Conservation (phyloP, 2,888 invertebrate genomes). For the Cephalotes varians region DNA sequence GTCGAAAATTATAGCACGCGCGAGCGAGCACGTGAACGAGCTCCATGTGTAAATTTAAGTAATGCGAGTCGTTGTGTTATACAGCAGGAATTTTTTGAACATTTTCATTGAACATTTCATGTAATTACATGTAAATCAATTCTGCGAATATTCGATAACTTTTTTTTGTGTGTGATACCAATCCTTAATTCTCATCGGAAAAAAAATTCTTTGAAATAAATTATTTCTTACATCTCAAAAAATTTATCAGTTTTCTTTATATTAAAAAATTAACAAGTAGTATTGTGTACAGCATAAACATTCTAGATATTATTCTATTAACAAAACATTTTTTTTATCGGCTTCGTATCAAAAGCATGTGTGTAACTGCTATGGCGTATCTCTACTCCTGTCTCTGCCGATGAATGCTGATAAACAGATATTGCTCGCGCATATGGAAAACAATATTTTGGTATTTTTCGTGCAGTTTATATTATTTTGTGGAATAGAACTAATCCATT, state of each 20-base stretch:
- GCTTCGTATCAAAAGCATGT: neutral
- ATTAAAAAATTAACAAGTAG: neutral
- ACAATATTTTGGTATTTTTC: constrained; percentile 43
- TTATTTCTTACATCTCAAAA: neutral
- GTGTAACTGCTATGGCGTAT: neutral
- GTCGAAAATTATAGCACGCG: constrained; percentile 27
- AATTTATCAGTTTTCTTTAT: neutral
- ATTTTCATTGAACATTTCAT: neutral
- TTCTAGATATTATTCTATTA: neutral
- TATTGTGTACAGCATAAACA: neutral
- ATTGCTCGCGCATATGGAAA: constrained; percentile 18
- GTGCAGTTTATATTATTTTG: constrained; percentile 35
- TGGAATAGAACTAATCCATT: constrained; percentile 25
- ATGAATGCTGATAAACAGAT: constrained; percentile 2
- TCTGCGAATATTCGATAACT: neutral
- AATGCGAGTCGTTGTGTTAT: neutral
- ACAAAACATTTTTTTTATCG: constrained; percentile 1
- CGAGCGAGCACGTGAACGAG: neutral
- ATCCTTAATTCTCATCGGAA: neutral
- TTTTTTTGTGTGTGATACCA: neutral
- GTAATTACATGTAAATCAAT: neutral
- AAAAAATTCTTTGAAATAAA: neutral
- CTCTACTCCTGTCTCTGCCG: neutral
- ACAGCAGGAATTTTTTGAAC: neutral
- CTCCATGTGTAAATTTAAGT: neutral